Evolutionary conservation across 1,140 invertebrate genomes (phyloP).

Genomic region (Zaprionus camerounensis): DNA sequence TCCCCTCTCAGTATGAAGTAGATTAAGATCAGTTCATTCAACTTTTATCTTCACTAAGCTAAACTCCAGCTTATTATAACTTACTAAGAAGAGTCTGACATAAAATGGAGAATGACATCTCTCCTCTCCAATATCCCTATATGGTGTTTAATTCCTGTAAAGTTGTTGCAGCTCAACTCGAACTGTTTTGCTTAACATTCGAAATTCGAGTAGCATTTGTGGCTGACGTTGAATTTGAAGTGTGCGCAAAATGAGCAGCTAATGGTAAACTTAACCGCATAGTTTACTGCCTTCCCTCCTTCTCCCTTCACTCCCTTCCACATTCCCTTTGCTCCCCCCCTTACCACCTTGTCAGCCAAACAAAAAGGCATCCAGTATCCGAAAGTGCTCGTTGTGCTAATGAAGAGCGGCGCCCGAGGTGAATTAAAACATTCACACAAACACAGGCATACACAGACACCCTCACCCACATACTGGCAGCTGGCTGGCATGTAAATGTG

Average conservation of each 20-base stretch:
- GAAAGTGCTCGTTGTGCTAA: slow-evolving; percentile 43
- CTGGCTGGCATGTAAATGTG: neutral
- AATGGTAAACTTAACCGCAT: slow-evolving; percentile 48
- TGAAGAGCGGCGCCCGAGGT: slow-evolving; percentile 26
- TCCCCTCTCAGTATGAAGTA: no score
- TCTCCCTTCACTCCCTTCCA: neutral
- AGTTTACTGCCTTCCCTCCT: slow-evolving; percentile 17
- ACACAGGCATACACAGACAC: slow-evolving; percentile 8
- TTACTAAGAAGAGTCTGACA: neutral
- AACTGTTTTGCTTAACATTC: slow-evolving; percentile 16
- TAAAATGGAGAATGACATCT: no score
- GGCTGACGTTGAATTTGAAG: slow-evolving; percentile 8
- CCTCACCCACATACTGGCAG: neutral
- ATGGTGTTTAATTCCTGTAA: neutral
- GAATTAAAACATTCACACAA: slow-evolving; percentile 21
- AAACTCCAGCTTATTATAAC: neutral
- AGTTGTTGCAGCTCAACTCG: slow-evolving; percentile 7
- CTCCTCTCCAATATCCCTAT: neutral
- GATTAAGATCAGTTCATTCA: no score
- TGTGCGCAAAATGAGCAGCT: slow-evolving; percentile 48
- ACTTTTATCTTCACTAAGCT: no score
- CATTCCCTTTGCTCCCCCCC: neutral
- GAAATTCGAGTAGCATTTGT: slow-evolving; percentile 9
- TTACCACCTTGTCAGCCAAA: neutral
- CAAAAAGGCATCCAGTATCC: slow-evolving; percentile 9